Evolutionary conservation across 2,888 invertebrate genomes (phyloP).

Genomic region (Blomia tropicalis): DNA sequence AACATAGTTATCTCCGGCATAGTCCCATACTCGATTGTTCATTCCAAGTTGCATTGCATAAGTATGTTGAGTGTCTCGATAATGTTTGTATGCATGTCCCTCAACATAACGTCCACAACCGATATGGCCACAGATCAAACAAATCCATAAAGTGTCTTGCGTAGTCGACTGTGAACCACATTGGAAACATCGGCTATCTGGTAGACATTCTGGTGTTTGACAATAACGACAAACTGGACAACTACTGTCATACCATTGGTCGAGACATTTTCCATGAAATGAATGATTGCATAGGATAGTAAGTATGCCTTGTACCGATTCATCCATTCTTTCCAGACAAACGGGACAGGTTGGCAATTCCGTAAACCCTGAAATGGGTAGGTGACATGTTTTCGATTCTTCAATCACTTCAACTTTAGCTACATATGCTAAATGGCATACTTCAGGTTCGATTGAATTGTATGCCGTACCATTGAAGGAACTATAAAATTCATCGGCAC

Average conservation of each 20-base stretch:
- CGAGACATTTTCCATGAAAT: constrained; percentile 85
- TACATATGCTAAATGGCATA: constrained; percentile 90
- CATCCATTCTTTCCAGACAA: constrained; percentile 82
- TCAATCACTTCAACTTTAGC: constrained; percentile 68
- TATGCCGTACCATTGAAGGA: constrained; percentile 83
- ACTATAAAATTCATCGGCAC: constrained; percentile 73
- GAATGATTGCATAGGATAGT: constrained; percentile 96
- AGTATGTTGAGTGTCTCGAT: constrained; percentile 83
- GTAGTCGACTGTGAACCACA: constrained; percentile 48
- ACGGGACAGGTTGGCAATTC: constrained; percentile 95
- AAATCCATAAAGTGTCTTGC: constrained; percentile 66
- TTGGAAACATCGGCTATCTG: constrained; percentile 51
- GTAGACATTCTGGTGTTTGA: constrained; percentile 62
- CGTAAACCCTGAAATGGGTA: constrained; percentile 56
- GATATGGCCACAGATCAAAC: constrained; percentile 92
- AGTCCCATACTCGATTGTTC: constrained; percentile 96
- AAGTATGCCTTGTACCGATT: constrained; percentile 89
- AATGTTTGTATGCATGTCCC: constrained; percentile 88
- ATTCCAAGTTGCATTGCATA: constrained; percentile 82
- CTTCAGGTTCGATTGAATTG: constrained; percentile 76
- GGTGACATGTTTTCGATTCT: constrained; percentile 36
- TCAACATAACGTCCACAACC: constrained; percentile 82
- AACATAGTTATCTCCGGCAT: constrained; percentile 91
- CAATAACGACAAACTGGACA: constrained; percentile 91
- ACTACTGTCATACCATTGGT: constrained; percentile 87